phyloP scores from a whole-genome alignment of 2,113 vertebrate species.

The Rhodinocichla rosea region DNA sequence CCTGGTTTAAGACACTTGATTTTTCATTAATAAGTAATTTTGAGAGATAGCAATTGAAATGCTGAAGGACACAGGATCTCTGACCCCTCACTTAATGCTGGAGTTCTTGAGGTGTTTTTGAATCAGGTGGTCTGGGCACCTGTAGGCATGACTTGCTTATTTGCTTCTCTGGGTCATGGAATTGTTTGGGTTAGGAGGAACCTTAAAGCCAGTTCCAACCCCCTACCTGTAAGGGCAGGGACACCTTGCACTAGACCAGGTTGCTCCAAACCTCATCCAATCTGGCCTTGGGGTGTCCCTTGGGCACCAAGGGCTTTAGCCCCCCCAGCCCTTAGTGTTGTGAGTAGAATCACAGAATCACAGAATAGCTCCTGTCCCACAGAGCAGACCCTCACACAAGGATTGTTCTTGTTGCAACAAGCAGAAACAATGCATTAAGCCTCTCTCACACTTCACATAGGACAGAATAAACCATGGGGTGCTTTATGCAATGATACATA shows the following conservation, averaged over 20 bases:
- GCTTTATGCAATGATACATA: fast-evolving
- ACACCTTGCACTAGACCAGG: neutral
- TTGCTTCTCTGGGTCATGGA: neutral
- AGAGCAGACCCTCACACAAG: neutral
- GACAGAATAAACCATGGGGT: neutral
- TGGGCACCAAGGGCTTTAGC: neutral
- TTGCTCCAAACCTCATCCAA: neutral
- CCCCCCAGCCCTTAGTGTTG: neutral
- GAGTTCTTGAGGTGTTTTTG: fast-evolving
- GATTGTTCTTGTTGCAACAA: neutral
- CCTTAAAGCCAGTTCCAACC: neutral
- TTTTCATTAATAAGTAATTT: neutral
- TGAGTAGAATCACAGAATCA: neutral
- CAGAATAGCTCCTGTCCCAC: neutral
- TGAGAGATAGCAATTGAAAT: neutral
- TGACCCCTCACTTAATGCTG: neutral
- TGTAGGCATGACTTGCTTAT: fast-evolving
- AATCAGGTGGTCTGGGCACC: neutral
- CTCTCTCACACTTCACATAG: neutral
- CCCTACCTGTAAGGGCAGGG: no score
- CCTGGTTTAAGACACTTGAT: neutral
- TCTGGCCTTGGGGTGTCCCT: neutral
- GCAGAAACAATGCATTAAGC: neutral
- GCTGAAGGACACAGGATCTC: neutral
- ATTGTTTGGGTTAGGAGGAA: neutral